Base-by-base conservation (phyloP, 2,113 vertebrate genomes). In the Ardeotis arabs region DNA sequence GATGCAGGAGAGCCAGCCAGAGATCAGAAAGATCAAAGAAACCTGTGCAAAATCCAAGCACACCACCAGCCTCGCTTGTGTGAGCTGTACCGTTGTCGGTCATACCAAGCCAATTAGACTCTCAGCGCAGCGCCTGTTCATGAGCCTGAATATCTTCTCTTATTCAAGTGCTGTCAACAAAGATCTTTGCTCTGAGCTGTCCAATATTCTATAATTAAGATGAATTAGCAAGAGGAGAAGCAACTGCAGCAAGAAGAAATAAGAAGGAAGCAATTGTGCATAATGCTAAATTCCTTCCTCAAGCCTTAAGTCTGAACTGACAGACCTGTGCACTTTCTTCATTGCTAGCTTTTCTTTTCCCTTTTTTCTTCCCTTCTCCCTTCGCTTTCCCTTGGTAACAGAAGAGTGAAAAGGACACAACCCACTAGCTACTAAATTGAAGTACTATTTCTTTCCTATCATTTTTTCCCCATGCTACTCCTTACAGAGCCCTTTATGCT, bases 171-270 rank as follows among this genome's bases (percentile, higher is more conserved):
- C 87, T 77, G 58, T 78, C 87, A 97, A 97, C 95, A 96, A 93
- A 91, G 92, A 95, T 93, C 84, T 97, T 89, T 77, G 84, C 86
- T 96, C 93, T 74, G 52, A 92, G 86, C 86, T 96, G 92, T 97
- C 92, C 95, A 97, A 96, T 97, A 95, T 95, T 94, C 82, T 83
- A 88, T 97, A 97, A 97, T 97, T 96, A 97, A 95, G 95, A 95
- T 87, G 81, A 97, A 96, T 96, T 95, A 96, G 67, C 76, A 95
- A 93, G 90, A 73, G 37, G 62, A 95, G 89, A 92, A 88, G 83
- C 16, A 89, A 93, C 64, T 37, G 58, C 74, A 85, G 70, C 33
- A 93, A 88, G 63, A 89, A 89, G 81, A 97, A 95, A 69, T n/a
- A 85, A 85, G 29, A 82, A 95, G 55, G 35, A 95, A 95, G 52